A percentile compares a stretch with the other conserved stretches of the same genome.
Conservation (phyloP, 2,113 vertebrate species). For the Oreocharis arfaki region DNA sequence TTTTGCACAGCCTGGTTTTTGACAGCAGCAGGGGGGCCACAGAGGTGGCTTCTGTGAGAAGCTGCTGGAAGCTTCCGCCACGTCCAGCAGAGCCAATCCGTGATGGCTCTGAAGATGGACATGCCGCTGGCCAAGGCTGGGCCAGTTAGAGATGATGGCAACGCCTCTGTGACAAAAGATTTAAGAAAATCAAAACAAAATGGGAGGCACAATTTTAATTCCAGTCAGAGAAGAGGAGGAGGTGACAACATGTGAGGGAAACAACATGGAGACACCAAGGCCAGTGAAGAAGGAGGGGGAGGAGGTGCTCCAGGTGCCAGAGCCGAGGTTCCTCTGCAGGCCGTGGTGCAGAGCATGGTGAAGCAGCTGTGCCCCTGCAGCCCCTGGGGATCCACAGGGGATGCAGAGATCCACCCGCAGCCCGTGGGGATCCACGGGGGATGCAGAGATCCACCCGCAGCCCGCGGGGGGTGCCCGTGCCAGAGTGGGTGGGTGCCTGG, state of each 20-base stretch:
- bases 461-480: rapidly evolving
- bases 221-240: neutral
- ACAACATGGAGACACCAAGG: too few relatives aligned
- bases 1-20: neutral
- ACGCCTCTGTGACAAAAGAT: rapidly evolving
- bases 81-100: rapidly evolving
- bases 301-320: rapidly evolving
- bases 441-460: neutral
- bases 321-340: rapidly evolving
- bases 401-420: neutral
- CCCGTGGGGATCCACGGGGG: neutral
- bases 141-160: rapidly evolving
- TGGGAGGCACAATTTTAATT: rapidly evolving
- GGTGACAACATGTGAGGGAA: neutral
- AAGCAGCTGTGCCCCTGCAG: neutral
- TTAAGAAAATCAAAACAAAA: neutral
- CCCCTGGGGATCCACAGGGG: neutral
- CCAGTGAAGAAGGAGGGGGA: neutral
- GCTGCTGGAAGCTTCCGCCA: neutral
- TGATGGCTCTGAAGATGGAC: neutral
- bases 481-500: neutral
- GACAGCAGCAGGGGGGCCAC: rapidly evolving
- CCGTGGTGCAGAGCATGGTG: rapidly evolving
- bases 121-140: neutral
- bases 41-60: neutral